Conservation (phyloP, 2,888 invertebrate genomes). For the Hirtodrosophila histrioides region DNA sequence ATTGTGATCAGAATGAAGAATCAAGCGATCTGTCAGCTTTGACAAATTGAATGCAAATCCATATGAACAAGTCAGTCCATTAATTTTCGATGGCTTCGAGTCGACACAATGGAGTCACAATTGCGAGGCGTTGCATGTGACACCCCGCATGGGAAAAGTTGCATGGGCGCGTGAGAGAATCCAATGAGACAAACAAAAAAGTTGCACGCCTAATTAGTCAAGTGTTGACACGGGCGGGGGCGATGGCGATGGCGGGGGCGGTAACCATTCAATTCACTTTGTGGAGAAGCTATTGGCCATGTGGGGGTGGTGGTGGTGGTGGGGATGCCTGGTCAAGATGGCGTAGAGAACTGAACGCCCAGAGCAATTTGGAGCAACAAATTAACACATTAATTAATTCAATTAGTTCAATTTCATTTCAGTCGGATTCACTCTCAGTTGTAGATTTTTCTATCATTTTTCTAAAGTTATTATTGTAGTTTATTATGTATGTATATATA, state of each 20-base stretch:
- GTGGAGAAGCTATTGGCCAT: constrained; percentile 1
- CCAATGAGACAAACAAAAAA: constrained; percentile 24
- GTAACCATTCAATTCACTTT: constrained; percentile 44
- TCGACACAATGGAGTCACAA: constrained; percentile 48
- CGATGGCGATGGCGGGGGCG: constrained; percentile 3
- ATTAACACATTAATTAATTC: constrained; percentile 60
- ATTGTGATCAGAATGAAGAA: too few relatives aligned
- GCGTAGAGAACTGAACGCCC: neutral
- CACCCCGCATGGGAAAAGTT: constrained; percentile 55
- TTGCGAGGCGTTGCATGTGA: constrained; percentile 52
- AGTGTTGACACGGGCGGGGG: constrained; percentile 36
- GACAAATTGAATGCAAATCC: constrained; percentile 18
- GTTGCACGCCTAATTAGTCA: constrained; percentile 55
- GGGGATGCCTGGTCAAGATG: constrained; percentile 7
- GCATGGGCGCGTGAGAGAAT: constrained; percentile 27
- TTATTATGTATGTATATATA: too few relatives aligned
- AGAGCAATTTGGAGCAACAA: constrained; percentile 18
- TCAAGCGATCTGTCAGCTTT: constrained; percentile 13
- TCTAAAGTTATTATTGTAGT: neutral
- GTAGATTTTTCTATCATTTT: constrained; percentile 4
- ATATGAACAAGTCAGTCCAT: neutral
- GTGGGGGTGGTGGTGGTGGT: neutral
- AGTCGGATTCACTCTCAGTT: constrained; percentile 25
- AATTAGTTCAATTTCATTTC: constrained; percentile 43
- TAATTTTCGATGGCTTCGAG: constrained; percentile 9